Evolutionary conservation across 2,797 vertebrate species (phyloP).

Genomic region (Loris lydekkerianus): DNA sequence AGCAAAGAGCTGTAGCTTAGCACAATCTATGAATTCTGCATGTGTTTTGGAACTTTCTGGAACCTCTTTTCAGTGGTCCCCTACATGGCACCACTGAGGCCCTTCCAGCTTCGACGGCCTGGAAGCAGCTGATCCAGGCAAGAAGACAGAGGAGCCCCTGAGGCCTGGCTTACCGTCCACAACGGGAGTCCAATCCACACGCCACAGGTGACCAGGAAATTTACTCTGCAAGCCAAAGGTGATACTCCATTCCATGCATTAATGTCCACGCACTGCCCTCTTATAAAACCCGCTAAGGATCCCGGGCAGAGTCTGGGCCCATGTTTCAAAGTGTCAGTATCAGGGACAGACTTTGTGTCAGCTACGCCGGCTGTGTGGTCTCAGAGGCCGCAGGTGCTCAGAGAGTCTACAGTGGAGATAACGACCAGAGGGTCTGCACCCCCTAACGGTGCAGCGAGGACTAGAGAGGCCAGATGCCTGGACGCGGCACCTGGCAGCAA

Average conservation of each 20-base stretch:
- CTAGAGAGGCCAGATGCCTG: rapidly evolving
- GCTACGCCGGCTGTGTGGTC: rapidly evolving
- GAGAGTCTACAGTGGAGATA: rapidly evolving
- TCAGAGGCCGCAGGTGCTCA: neutral
- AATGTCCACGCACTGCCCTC: neutral
- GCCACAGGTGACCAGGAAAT: neutral
- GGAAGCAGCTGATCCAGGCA: too few relatives aligned
- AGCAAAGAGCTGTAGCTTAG: rapidly evolving
- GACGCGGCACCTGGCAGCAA: rapidly evolving
- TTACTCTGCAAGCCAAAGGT: neutral
- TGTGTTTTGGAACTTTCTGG: neutral
- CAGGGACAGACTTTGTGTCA: rapidly evolving
- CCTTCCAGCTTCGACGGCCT: too few relatives aligned
- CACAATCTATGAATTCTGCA: rapidly evolving
- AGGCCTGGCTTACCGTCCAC: rapidly evolving
- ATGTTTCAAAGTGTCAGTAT: too few relatives aligned
- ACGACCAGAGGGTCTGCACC: rapidly evolving
- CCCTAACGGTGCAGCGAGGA: rapidly evolving
- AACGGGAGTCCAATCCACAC: rapidly evolving
- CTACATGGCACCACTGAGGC: neutral
- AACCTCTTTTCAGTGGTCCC: neutral
- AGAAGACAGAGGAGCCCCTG: too few relatives aligned
- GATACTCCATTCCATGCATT: rapidly evolving
- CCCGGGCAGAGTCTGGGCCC: too few relatives aligned
- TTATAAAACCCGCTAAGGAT: rapidly evolving